Conservation (phyloP, 2,888 invertebrate genomes). For the Pyrochroa serraticornis region DNA sequence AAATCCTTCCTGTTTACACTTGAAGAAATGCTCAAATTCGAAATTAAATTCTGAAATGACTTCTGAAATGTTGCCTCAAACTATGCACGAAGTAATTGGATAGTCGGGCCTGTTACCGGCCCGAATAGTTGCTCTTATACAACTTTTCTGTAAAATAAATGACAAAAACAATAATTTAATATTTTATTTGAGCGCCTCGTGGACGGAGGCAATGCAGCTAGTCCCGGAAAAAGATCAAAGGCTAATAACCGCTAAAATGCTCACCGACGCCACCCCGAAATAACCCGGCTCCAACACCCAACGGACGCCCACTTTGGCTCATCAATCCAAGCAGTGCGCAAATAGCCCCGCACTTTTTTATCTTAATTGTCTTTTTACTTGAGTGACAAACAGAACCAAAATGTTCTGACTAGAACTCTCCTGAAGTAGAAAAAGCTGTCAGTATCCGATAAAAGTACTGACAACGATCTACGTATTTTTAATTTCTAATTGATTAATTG, state of each 20-base stretch:
- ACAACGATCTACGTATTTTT: too few relatives aligned
- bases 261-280: too few relatives aligned
- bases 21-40: slow-evolving; percentile 42
- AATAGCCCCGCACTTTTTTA: too few relatives aligned
- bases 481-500: too few relatives aligned
- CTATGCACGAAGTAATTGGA: slow-evolving; percentile 26
- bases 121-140: slow-evolving; percentile 21
- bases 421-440: too few relatives aligned
- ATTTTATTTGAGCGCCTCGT: slow-evolving; percentile 21
- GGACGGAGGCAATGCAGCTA: slow-evolving; percentile 19
- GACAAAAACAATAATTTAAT: slow-evolving; percentile 19
- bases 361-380: too few relatives aligned
- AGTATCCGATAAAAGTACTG: too few relatives aligned
- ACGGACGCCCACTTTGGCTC: too few relatives aligned
- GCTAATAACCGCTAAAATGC: background rate
- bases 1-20: slow-evolving; percentile 50
- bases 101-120: slow-evolving; percentile 19
- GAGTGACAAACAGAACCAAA: too few relatives aligned
- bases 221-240: slow-evolving; percentile 13
- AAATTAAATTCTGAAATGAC: slow-evolving; percentile 47
- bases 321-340: too few relatives aligned
- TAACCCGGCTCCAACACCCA: too few relatives aligned
- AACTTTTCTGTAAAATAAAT: slow-evolving; percentile 18
- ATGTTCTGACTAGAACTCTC: too few relatives aligned
- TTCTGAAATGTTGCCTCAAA: slow-evolving; percentile 37